These are phyloP conservation scores for Troides helena DNA, from an alignment of 2,888 invertebrate genomes.

Conservation along the genomic window DNA sequence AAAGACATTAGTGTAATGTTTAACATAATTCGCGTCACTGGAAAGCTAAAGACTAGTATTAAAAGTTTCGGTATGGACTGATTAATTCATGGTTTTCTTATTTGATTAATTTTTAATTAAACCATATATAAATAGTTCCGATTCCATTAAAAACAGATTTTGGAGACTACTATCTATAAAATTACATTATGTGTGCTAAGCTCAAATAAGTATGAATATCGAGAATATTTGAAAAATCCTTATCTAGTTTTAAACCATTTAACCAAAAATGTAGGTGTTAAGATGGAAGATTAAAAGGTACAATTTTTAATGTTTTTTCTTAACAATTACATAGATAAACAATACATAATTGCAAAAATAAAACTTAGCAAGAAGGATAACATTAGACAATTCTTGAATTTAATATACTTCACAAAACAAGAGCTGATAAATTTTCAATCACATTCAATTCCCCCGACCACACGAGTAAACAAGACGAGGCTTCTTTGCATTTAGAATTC, in stretches of 20 bases:
- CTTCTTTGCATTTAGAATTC: constrained; percentile 22
- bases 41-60: background rate
- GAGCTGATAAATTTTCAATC: constrained; percentile 17
- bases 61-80: background rate
- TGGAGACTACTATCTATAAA: background rate
- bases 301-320: no score
- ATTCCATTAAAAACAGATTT: background rate
- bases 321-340: no score
- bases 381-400: background rate
- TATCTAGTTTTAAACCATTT: no score
- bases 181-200: background rate
- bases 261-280: no score
- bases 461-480: constrained; percentile 12
- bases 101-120: background rate
- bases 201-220: background rate
- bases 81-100: background rate
- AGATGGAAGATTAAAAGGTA: no score
- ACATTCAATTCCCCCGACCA: constrained; percentile 19
- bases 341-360: background rate
- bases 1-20: no score
- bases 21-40: no score
- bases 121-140: background rate
- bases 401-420: background rate
- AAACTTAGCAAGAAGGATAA: background rate
- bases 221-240: no score